Conservation (phyloP, 2,888 invertebrate genomes). For the Nineta flava region DNA sequence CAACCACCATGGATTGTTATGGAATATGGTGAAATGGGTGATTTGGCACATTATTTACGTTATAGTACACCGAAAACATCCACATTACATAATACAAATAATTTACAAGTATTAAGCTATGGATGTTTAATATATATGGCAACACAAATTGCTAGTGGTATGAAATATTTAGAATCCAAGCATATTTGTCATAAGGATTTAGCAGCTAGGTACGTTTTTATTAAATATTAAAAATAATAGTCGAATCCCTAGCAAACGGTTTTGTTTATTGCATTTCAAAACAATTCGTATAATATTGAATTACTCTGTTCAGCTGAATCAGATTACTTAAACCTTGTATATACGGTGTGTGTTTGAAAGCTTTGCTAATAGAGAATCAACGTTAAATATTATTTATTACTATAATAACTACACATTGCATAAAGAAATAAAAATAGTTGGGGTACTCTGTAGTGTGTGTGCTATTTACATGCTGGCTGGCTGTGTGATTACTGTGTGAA, state of each 20-base stretch:
- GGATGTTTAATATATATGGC: conserved; percentile 55
- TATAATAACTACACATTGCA: too few relatives aligned
- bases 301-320: too few relatives aligned
- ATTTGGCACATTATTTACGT: conserved; percentile 51
- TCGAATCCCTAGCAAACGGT: not conserved
- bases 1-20: conserved; percentile 52
- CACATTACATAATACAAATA: conserved; percentile 21
- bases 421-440: too few relatives aligned
- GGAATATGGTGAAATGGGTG: conserved; percentile 60
- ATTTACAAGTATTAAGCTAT: conserved; percentile 31
- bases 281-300: too few relatives aligned
- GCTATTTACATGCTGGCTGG: too few relatives aligned
- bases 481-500: too few relatives aligned
- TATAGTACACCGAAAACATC: conserved; percentile 5
- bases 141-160: conserved; percentile 60
- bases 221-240: not conserved
- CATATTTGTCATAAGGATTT: conserved; percentile 67
- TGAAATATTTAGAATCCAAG: conserved; percentile 63
- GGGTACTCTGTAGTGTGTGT: too few relatives aligned
- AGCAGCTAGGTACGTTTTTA: conserved; percentile 39
- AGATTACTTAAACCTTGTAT: too few relatives aligned
- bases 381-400: too few relatives aligned
- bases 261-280: too few relatives aligned
- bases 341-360: too few relatives aligned
- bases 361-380: too few relatives aligned